Percentiles rank a stretch among this genome's conserved stretches.
Evolutionary conservation across 2,888 invertebrate species (phyloP).

Genomic region (Drosophila mimica): DNA sequence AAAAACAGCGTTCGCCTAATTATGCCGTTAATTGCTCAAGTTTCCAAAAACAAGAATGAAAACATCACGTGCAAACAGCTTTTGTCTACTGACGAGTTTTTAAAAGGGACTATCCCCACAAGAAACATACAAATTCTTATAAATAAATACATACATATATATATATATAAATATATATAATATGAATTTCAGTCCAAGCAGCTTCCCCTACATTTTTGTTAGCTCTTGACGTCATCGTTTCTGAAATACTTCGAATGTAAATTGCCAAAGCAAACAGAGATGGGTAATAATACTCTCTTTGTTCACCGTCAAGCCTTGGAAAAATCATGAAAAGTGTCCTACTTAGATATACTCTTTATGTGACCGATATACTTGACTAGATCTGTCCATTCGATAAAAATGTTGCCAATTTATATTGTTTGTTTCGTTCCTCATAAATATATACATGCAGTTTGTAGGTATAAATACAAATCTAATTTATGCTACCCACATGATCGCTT

Average conservation of each 20-base stretch:
- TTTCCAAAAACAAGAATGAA: conserved; percentile 45
- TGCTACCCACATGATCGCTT: background rate
- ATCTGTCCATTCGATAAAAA: background rate
- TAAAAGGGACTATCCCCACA: background rate
- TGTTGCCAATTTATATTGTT: background rate
- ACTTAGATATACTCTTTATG: background rate
- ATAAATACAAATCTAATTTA: background rate
- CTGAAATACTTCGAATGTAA: conserved; percentile 7
- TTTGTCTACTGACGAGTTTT: background rate
- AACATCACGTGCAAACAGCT: conserved; percentile 27
- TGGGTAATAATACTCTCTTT: background rate
- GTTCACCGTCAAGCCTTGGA: background rate
- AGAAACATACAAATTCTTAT: background rate
- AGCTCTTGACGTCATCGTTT: conserved; percentile 29
- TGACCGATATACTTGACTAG: background rate
- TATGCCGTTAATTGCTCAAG: conserved; percentile 26
- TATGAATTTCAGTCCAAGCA: background rate
- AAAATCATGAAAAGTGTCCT: background rate
- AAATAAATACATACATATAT: background rate
- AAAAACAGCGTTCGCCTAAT: conserved; percentile 14
- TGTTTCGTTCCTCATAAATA: background rate
- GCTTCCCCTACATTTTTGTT: conserved; percentile 1
- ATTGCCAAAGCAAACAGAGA: conserved; percentile 1
- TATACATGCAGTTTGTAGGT: background rate
- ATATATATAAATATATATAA: background rate